Evolutionary conservation across 1,140 invertebrate species (phyloP), one percentile per base, ranked within the genome.

Genomic region (Euwallacea similis): DNA sequence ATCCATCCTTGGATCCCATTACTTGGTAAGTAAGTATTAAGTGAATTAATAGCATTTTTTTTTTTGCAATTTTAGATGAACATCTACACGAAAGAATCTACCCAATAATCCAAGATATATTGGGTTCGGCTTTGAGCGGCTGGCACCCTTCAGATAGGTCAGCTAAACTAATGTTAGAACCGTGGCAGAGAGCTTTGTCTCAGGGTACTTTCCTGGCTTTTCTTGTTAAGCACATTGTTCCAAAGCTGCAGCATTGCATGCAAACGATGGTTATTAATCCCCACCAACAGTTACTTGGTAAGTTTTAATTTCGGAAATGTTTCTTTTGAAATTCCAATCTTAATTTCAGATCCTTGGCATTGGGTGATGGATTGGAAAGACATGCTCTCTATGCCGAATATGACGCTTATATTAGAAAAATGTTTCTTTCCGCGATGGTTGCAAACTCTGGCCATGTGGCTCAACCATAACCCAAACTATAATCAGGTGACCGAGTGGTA

Each of bases 111-210:
- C 87, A 97, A 59, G 90, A 95, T 16, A 98, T 98, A 80, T 84
- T 99, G 7, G 90, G 93, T 42, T 87, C 87, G 44, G 97, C 97
- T 11, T 84, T 99, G 43, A 87, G 87, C 0, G 91, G 89, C 42
- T 99, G 98, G 98, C 91, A 94, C 83, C 94, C 96, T 6, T 93
- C 91, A 0, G 96, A 98, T 83, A 86, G 88, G 58, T 98, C 96
- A 2, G 97, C 96, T 0, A 88, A 92, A 75, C 85, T 93, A n/a
- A 95, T 99, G 84, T 84, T 99, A 0, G 86, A 90, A 71, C 97
- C 97, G 0, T 99, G 98, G 98, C 83, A 88, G n/a, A 81, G 86
- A 59, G 95, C 96, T 0, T 95, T 97, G 75, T 85, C 89, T 55
- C 88, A 89, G 68, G 88, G 89, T 7, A 89, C 94, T 44, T 91